A percentile compares a stretch with the other conserved stretches of the same genome.
Conservation (phyloP, 92 coral and sea anemone species). For the Actinernus sp. region DNA sequence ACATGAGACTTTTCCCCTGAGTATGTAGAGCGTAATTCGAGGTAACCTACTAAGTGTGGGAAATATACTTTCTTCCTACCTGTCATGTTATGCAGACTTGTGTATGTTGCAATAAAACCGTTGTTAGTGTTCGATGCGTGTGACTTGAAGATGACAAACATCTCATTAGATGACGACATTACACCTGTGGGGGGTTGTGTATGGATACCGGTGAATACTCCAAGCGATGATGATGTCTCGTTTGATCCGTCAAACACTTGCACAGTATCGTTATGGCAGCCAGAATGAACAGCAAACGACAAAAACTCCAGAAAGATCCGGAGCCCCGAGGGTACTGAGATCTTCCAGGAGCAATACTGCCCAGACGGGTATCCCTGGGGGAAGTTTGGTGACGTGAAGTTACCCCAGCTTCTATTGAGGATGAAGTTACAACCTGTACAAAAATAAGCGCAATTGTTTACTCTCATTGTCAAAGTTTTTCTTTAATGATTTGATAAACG, state of each 20-base stretch:
- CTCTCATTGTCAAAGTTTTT: no score
- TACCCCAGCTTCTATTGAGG: conserved; percentile 4
- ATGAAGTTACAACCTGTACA: conserved; percentile 35
- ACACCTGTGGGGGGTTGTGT: conserved; percentile 12
- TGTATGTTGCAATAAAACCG: conserved; percentile 22
- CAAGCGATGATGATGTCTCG: conserved; percentile 29
- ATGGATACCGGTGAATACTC: conserved; percentile 27
- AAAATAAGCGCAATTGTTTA: no score
- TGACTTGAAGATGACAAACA: conserved; percentile 28
- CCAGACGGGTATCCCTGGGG: conserved; percentile 27
- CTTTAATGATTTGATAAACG: no score
- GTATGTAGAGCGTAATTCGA: no score
- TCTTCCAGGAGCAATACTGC: conserved; percentile 34
- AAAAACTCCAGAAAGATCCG: conserved; percentile 17
- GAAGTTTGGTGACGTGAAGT: conserved; percentile 24
- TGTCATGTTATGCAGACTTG: neutral
- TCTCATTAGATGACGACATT: conserved; percentile 19
- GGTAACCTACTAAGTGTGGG: no score
- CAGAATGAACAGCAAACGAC: conserved; percentile 7
- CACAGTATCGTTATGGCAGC: conserved; percentile 7
- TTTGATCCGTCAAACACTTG: conserved; percentile 27
- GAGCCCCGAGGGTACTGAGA: conserved; percentile 23
- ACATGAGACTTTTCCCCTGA: no score
- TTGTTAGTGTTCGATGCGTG: conserved; percentile 2
- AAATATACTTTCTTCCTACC: no score